phyloP scores from a whole-genome alignment of 2,113 vertebrate species.

The Cryptomyrus ogoouensis region DNA sequence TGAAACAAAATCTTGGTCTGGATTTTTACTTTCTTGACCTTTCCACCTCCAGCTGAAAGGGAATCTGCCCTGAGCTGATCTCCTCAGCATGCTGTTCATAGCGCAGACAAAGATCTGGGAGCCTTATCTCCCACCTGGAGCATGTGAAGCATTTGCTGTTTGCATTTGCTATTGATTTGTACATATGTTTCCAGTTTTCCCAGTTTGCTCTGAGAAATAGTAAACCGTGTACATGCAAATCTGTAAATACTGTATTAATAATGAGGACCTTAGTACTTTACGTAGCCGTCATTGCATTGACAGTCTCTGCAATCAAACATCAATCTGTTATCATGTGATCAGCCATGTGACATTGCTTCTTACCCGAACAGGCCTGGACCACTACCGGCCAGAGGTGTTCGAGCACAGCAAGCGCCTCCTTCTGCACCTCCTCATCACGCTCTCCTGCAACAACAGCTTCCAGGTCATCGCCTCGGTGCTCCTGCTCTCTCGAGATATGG shows the following conservation, averaged over 20 bases:
- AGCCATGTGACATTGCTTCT: not conserved
- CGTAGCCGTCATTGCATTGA: not conserved
- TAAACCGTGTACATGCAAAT: not conserved
- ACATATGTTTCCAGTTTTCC: not conserved
- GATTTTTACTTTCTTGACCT: not conserved
- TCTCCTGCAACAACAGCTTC: conserved; percentile 92
- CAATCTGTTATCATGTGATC: not conserved
- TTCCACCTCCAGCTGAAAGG: not conserved
- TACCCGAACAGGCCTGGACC: conserved; percentile 79
- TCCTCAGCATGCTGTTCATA: not conserved
- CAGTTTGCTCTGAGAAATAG: not conserved
- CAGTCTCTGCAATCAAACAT: not conserved
- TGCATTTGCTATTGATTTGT: not conserved
- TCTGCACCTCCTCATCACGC: conserved; percentile 87
- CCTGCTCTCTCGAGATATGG: conserved; percentile 87
- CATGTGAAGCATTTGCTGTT: not conserved
- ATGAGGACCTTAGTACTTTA: not conserved
- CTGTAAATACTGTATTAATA: not conserved
- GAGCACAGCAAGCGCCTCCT: conserved; percentile 94
- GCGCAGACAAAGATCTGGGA: not conserved
- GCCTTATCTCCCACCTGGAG: not conserved
- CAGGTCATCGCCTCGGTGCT: conserved; percentile 89
- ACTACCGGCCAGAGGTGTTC: conserved; percentile 94
- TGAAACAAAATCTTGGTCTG: not conserved
- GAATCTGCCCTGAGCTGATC: conserved; percentile 25